A percentile compares a stretch with the other conserved stretches of the same genome.
Evolutionary conservation across 2,888 invertebrate genomes (phyloP).

Genomic region (Orthosia incerta): DNA sequence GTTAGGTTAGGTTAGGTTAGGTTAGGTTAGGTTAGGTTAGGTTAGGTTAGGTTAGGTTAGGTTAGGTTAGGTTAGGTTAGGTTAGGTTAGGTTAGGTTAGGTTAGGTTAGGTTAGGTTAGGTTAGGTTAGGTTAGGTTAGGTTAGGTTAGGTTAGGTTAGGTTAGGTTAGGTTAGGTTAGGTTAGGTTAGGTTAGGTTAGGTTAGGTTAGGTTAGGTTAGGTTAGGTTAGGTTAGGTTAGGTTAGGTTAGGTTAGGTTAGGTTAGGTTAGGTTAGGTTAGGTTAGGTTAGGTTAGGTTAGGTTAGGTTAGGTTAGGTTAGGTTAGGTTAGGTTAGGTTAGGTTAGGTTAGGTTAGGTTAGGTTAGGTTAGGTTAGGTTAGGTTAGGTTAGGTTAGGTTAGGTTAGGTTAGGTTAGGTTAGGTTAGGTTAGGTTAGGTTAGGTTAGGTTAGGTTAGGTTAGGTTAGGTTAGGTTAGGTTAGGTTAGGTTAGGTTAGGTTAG

Average conservation of each 20-base stretch:
- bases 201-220: slow-evolving; percentile 18
- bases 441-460: slow-evolving; percentile 38
- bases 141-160: no score
- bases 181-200: no score
- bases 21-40: no score
- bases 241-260: slow-evolving; percentile 17
- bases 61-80: no score
- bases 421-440: slow-evolving; percentile 38
- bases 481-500: slow-evolving; percentile 41
- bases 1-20: no score
- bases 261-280: not conserved
- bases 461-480: slow-evolving; percentile 38
- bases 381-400: slow-evolving; percentile 30
- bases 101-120: no score
- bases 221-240: slow-evolving; percentile 34
- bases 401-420: slow-evolving; percentile 26
- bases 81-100: no score
- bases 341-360: slow-evolving; percentile 65
- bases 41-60: no score
- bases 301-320: slow-evolving; percentile 42
- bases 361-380: slow-evolving; percentile 26
- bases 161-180: no score
- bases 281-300: slow-evolving; percentile 30
- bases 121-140: no score
- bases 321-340: slow-evolving; percentile 68